phyloP scores from a whole-genome alignment of 2,888 invertebrate genomes.

The Thalpophila matura region DNA sequence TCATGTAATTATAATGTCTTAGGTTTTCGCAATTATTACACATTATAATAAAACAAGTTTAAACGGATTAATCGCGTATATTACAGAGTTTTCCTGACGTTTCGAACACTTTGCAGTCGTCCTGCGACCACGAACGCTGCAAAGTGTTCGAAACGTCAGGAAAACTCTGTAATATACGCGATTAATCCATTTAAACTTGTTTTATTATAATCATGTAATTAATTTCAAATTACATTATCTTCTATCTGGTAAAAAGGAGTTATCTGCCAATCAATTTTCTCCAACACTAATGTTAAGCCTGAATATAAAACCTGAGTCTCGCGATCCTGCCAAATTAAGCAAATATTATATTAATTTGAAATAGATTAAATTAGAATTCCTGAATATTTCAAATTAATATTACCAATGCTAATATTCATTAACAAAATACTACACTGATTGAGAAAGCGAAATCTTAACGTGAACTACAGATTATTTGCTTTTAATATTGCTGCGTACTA shows the following conservation, averaged over 20 bases:
- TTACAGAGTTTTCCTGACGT: too few species aligned
- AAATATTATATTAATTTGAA: conserved; percentile 19
- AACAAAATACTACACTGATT: conserved; percentile 30
- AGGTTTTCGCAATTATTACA: too few species aligned
- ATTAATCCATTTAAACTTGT: too few species aligned
- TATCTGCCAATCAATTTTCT: conserved; percentile 4
- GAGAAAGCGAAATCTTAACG: conserved; percentile 7
- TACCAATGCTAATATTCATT: conserved; percentile 27
- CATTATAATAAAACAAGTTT: too few species aligned
- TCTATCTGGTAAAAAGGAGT: neutral
- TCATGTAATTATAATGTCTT: conserved; percentile 2
- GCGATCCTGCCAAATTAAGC: conserved; percentile 1
- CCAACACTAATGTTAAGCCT: neutral
- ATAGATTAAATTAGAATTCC: conserved; percentile 4
- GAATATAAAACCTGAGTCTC: neutral
- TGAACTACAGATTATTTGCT: conserved; percentile 38
- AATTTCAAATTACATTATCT: conserved; percentile 15
- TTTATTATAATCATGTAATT: conserved; percentile 1
- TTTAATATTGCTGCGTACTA: conserved; percentile 38
- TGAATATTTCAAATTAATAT: conserved; percentile 17
- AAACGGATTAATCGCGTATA: too few species aligned
- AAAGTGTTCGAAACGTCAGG: too few species aligned
- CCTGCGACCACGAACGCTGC: too few species aligned
- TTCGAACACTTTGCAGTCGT: too few species aligned
- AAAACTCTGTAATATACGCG: too few species aligned